Evolutionary conservation across 2,888 invertebrate genomes (phyloP), one percentile per base, ranked within the genome.

Genomic region (Rhyacophila evoluta): DNA sequence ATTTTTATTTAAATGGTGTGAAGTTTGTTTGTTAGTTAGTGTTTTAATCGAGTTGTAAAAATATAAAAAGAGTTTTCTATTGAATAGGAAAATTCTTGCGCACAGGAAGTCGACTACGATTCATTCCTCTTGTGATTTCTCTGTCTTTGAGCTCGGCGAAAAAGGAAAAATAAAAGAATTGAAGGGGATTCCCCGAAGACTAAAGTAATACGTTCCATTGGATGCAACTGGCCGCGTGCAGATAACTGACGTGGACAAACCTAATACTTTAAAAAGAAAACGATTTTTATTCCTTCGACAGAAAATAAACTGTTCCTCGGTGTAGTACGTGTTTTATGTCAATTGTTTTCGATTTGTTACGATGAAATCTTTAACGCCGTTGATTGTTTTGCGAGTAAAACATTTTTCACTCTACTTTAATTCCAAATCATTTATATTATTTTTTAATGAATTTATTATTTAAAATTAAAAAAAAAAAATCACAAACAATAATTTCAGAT

Each of bases 191-290:
- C 75, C 79, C 74, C 70, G n/a, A 77, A 72, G 81, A 70, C 70
- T 74, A 77, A 78, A 79, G 79, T 79, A 81, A 79, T 79, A 79
- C 77, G 77, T 79, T 81, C 39, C 78, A 74, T 79, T 78, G 19
- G 72, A 67, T 74, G 70, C 67, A 72, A 71, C 55, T 71, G 72
- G 74, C 27, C 77, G n/a, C 37, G 38, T 39, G 39, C n/a, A 73
- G 79, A 77, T 79, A 79, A 79, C 76, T 29, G 69, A 68, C 75
- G 67, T 55, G 73, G 76, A 76, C 76, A 69, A 39, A 70, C 55
- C 55, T 55, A 55, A 55, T 55, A 25, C 55, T 55, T 55, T 25
- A 55, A 55, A 33, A 55, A 55, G 25, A 55, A 55, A 55, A 8
- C 19, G 55, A 19, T 25, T 55, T 33, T 25, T 10, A 8, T 55